phyloP scores from a whole-genome alignment of 2,797 vertebrate species.

The Delichon dasypus region DNA sequence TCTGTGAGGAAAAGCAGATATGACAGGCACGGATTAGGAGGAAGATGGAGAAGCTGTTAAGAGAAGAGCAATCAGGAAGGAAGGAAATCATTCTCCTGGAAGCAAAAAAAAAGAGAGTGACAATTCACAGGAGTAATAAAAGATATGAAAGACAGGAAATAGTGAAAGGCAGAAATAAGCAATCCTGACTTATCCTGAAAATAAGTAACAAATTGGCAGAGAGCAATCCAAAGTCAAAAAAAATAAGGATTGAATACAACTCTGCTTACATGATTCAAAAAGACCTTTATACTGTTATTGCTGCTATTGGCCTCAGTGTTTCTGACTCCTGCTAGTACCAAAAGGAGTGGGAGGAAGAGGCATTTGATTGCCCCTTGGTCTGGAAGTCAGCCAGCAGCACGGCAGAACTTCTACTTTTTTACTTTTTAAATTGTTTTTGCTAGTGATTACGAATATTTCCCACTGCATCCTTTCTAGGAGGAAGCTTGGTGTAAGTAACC shows the following conservation, averaged over 20 bases:
- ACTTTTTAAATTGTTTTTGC: neutral
- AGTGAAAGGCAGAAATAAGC: neutral
- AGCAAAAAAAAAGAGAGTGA: neutral
- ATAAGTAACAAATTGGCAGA: neutral
- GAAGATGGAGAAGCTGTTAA: neutral
- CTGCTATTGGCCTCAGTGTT: neutral
- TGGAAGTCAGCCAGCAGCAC: neutral
- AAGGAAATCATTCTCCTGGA: neutral
- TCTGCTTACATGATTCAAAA: neutral
- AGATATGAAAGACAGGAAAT: neutral
- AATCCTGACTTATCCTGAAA: neutral
- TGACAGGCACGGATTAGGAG: neutral
- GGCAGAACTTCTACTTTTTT: neutral
- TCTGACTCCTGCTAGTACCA: neutral
- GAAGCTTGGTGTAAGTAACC: neutral
- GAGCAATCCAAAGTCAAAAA: neutral
- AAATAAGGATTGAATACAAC: neutral
- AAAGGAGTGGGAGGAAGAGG: neutral
- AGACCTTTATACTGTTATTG: neutral
- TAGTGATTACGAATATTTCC: neutral
- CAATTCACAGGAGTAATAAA: neutral
- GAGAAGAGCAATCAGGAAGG: neutral
- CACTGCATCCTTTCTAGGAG: neutral
- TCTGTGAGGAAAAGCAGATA: neutral
- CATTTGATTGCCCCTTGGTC: neutral